A percentile compares a stretch with the other conserved stretches of the same genome.
phyloP scores from a whole-genome alignment of 92 coral and sea anemone species.

The Muricea muricata region DNA sequence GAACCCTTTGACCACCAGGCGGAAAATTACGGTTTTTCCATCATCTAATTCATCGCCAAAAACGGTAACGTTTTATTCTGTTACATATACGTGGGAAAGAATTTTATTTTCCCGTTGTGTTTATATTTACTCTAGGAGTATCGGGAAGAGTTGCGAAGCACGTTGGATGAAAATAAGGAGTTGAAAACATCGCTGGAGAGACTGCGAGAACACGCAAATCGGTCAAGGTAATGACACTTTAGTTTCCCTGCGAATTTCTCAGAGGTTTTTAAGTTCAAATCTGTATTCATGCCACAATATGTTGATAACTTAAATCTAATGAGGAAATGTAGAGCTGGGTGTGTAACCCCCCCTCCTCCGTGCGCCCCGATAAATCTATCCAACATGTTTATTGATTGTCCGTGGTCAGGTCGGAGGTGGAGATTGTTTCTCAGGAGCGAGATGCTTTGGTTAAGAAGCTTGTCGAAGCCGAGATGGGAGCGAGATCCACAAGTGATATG shows the following conservation, averaged over 20 bases:
- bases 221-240: conserved; percentile 93
- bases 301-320: not conserved
- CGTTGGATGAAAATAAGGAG: conserved; percentile 87
- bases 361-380: too few species aligned
- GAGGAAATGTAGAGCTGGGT: not conserved
- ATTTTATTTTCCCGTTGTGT: too few species aligned
- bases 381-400: too few species aligned
- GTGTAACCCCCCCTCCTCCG: not conserved
- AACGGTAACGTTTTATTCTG: not conserved
- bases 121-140: conserved; percentile 77
- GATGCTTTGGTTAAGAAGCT: conserved; percentile 82
- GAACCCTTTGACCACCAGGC: too few species aligned
- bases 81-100: too few species aligned
- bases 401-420: conserved; percentile 90
- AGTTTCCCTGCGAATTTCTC: too few species aligned
- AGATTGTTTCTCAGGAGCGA: conserved; percentile 78
- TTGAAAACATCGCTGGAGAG: conserved; percentile 84
- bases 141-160: conserved; percentile 77
- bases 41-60: not conserved
- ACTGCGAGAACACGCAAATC: conserved; percentile 77
- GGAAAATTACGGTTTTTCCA: too few species aligned
- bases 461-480: conserved; percentile 92
- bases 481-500: conserved; percentile 85
- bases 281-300: not conserved
- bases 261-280: too few species aligned